Percentiles rank a stretch among this genome's conserved stretches.
phyloP scores from a whole-genome alignment of 1,140 invertebrate genomes.

The Eriocheir sinensis region DNA sequence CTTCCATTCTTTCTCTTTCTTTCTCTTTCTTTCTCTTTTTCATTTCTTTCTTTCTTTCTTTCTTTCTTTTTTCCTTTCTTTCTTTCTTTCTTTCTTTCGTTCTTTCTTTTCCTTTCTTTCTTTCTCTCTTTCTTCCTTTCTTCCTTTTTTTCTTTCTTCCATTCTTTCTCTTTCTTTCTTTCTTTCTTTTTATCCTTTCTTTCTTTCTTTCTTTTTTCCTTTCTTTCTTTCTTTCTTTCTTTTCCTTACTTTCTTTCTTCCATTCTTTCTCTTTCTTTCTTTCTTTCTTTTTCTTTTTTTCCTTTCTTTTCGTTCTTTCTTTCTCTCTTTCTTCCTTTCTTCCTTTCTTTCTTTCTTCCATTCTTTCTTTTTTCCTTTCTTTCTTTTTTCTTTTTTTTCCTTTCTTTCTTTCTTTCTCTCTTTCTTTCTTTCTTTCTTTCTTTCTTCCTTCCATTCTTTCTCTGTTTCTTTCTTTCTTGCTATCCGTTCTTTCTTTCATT shows the following conservation, averaged over 20 bases:
- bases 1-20: constrained; percentile 23
- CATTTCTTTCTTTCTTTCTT: not conserved
- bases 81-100: not conserved
- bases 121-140: not conserved
- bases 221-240: not conserved
- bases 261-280: not conserved
- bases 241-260: not conserved
- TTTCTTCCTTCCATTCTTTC: not conserved
- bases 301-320: not conserved
- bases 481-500: not conserved
- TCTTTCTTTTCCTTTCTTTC: not conserved
- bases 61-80: not conserved
- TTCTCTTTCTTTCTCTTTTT: not conserved
- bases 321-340: not conserved
- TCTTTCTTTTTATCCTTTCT: no score
- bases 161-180: not conserved
- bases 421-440: no score
- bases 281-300: not conserved
- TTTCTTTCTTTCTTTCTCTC: not conserved
- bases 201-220: no score
- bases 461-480: not conserved
- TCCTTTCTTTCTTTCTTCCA: not conserved
- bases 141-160: not conserved
- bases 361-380: not conserved
- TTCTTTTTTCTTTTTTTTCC: not conserved